phyloP scores from a whole-genome alignment of 2,113 vertebrate genomes.

The Monarcha castaneiventris region DNA sequence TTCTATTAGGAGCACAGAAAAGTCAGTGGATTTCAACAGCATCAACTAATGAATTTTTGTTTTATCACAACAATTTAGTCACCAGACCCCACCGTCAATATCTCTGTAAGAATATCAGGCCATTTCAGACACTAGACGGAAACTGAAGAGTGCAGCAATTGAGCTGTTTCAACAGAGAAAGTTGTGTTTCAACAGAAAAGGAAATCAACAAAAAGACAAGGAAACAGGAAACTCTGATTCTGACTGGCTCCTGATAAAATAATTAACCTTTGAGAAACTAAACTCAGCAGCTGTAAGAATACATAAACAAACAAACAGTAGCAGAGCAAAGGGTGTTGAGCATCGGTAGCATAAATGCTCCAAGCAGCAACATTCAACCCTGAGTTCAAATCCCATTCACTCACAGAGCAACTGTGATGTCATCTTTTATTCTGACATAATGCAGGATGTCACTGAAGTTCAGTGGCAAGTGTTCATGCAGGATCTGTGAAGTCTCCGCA shows the following conservation, averaged over 20 bases:
- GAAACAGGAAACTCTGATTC: slow-evolving; percentile 10
- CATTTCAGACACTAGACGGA: neutral
- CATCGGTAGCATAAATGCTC: neutral
- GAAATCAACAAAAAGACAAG: slow-evolving; percentile 1
- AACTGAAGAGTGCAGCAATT: neutral
- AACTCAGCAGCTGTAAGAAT: neutral
- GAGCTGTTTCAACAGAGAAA: slow-evolving; percentile 3
- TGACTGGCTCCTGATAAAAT: neutral
- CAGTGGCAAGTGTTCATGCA: slow-evolving; percentile 40
- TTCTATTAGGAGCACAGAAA: slow-evolving; percentile 40
- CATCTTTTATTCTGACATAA: neutral
- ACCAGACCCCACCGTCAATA: neutral
- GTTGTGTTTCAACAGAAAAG: neutral
- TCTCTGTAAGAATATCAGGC: neutral
- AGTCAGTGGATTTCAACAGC: slow-evolving; percentile 49
- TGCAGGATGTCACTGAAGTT: neutral
- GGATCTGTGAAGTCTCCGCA: neutral
- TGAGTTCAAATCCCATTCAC: neutral
- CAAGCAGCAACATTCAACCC: neutral
- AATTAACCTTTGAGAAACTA: neutral
- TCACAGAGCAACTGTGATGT: neutral
- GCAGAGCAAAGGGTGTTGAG: neutral
- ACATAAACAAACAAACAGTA: neutral
- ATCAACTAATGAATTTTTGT: slow-evolving; percentile 47
- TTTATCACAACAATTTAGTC: slow-evolving; percentile 31